Base-by-base conservation (phyloP, 1,140 invertebrate species). In the Mylabris phalerata region DNA sequence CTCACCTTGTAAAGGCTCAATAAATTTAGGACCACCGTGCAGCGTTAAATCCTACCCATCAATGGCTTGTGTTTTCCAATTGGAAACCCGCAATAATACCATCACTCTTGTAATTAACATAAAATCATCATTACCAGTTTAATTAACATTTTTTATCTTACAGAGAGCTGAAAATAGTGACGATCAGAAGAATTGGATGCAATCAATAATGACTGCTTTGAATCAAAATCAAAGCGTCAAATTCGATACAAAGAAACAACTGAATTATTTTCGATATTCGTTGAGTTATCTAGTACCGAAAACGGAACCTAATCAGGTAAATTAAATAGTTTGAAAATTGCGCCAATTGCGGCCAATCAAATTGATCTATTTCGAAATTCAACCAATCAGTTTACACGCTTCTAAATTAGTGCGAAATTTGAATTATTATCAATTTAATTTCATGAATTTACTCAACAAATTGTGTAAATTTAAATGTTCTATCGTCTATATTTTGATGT, bases 1-100 rank as follows among this genome's bases (percentile, higher is more conserved):
- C 5, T 75, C 77, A 9, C 76, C 78, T 2, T 80, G 75, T 54
- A 72, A 75, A 62, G 79, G 79, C 2, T 77, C 76, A 0, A 73
- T 81, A n/a, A 80, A 75, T 60, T 69, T 81, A 59, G 78, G 78
- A 4, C 70, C 77, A 7, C 72, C 70, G 0, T 71, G 71, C 27
- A 69, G 58, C 43, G 70, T 79, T 1, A 67, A 73, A 26, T 75
- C 73, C 3, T 67, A 66, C 3, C 52, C 65, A 7, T 66, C 70
- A 10, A 63, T 68, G 24, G 26, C 64, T 6, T 67, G 70, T 38
- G 60, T 64, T 0, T 71, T 73, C 60, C 70, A 75, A 63, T 73
- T 80, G 27, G 73, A 76, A 46, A 78, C 76, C 1, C 69, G 78
- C 59, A 73, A 74, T 19, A 74, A 75, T 55, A 73, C 73, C n/a